phyloP scores from a whole-genome alignment of 2,888 invertebrate species.

The Brachyopa scutellaris region DNA sequence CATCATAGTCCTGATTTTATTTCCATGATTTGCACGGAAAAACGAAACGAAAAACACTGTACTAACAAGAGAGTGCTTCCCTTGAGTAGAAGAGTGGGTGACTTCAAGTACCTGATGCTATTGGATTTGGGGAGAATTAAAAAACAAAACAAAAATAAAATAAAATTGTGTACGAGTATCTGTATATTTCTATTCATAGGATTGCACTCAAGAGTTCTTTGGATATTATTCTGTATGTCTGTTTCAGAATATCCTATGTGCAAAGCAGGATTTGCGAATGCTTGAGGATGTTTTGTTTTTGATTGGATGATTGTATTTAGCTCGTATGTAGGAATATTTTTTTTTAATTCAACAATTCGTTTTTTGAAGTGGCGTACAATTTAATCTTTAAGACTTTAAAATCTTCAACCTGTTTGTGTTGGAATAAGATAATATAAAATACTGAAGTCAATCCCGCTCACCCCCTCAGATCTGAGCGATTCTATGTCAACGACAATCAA shows the following conservation, averaged over 20 bases:
- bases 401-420: too few relatives aligned
- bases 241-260: constrained; percentile 22
- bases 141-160: neutral
- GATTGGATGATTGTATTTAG: constrained; percentile 16
- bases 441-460: neutral
- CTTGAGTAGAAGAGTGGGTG: neutral
- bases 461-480: neutral
- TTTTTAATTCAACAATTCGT: constrained; percentile 6
- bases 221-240: constrained; percentile 12
- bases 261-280: constrained; percentile 23
- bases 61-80: constrained; percentile 37
- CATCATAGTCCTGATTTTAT: constrained; percentile 46
- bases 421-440: too few relatives aligned
- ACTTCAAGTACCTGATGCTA: constrained; percentile 44
- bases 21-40: constrained; percentile 32
- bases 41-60: constrained; percentile 19
- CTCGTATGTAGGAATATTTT: neutral
- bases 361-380: neutral
- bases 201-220: constrained; percentile 43
- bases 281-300: constrained; percentile 32
- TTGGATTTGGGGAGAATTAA: constrained; percentile 33
- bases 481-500: constrained; percentile 5
- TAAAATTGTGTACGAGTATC: too few relatives aligned
- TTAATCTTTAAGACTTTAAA: neutral
- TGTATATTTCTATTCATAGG: constrained; percentile 24